Conservation (phyloP, 2,797 vertebrate species). For the Cercopithecus petaurista region DNA sequence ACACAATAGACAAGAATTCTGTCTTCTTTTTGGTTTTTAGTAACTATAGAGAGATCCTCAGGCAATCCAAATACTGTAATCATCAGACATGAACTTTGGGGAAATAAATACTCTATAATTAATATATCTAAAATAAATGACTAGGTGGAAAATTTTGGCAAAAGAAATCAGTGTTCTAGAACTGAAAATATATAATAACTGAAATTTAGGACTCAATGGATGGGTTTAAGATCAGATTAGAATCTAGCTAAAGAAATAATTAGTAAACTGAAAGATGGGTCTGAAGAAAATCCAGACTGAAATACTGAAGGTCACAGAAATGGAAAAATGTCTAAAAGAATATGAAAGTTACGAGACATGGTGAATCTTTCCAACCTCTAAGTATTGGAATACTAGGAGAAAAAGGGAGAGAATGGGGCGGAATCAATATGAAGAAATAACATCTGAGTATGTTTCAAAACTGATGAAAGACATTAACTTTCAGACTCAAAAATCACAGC, state of each 20-base stretch:
- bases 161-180: slow-evolving; percentile 1
- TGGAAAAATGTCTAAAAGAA: neutral
- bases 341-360: neutral
- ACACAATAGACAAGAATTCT: neutral
- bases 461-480: neutral
- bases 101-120: neutral
- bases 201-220: slow-evolving; percentile 35
- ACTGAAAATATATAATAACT: slow-evolving; percentile 12
- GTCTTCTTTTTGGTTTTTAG: neutral
- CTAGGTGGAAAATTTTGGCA: slow-evolving; percentile 25
- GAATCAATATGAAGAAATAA: neutral
- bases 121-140: slow-evolving; percentile 15
- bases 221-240: neutral
- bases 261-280: neutral
- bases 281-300: slow-evolving; percentile 2
- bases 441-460: neutral
- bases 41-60: slow-evolving; percentile 3
- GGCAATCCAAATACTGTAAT: neutral
- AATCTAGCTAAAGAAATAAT: slow-evolving; percentile 29
- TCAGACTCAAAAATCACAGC: neutral
- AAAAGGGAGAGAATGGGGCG: neutral
- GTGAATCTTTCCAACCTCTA: neutral
- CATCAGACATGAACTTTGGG: neutral
- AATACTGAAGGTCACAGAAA: neutral
- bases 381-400: neutral